phyloP scores from a whole-genome alignment of 2,797 vertebrate genomes.

The Loriculus beryllinus region DNA sequence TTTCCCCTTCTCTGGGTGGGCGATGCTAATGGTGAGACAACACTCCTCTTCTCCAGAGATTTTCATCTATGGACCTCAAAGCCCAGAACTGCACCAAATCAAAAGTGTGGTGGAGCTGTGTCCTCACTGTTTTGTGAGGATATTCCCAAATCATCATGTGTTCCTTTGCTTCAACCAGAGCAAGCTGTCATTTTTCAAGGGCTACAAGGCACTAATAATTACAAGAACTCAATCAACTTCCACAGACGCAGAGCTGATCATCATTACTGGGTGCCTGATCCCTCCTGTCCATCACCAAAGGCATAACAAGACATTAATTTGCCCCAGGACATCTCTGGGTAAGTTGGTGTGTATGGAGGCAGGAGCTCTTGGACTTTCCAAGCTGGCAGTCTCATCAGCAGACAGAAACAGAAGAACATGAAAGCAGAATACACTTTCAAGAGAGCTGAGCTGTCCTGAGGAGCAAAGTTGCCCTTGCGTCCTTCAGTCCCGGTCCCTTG shows the following conservation, averaged over 20 bases:
- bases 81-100: neutral
- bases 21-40: neutral
- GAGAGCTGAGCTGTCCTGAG: neutral
- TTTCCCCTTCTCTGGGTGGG: neutral
- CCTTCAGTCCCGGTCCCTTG: neutral
- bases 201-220: neutral
- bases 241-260: neutral
- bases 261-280: neutral
- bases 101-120: neutral
- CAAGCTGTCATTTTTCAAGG: neutral
- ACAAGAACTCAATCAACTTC: neutral
- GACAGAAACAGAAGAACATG: neutral
- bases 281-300: neutral
- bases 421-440: neutral
- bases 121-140: neutral
- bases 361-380: neutral
- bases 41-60: neutral
- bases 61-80: neutral
- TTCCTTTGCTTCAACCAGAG: neutral
- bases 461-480: neutral
- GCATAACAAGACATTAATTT: neutral
- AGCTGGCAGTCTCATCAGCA: neutral
- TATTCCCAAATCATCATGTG: neutral
- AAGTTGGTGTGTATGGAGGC: neutral
- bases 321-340: neutral